phyloP scores from a whole-genome alignment of 2,797 vertebrate species.

The Hirundo rustica region DNA sequence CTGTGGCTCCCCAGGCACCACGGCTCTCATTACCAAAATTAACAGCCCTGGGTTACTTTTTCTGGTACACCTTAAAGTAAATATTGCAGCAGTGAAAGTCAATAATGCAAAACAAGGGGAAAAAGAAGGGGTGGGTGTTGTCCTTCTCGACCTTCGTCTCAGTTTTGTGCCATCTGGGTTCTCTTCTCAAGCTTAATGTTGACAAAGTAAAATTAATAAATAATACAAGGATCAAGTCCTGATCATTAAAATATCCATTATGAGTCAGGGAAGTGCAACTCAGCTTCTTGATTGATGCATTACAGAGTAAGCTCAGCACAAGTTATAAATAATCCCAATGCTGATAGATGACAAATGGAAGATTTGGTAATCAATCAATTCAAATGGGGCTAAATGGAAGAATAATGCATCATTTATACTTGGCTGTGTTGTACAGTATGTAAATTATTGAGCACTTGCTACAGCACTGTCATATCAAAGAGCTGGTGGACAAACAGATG shows the following conservation, averaged over 20 bases:
- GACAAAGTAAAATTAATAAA: conserved; percentile 50
- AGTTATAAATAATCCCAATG: conserved; percentile 72
- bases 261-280: conserved; percentile 66
- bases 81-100: background rate
- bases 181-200: conserved; percentile 32
- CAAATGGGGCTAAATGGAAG: conserved; percentile 69
- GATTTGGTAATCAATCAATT: conserved; percentile 68
- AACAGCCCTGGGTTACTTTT: background rate
- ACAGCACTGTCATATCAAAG: conserved; percentile 8
- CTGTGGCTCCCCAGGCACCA: background rate
- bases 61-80: background rate
- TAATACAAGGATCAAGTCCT: background rate
- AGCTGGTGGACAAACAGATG: conserved; percentile 1
- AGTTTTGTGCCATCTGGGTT: background rate
- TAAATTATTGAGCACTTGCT: conserved; percentile 61
- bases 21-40: background rate
- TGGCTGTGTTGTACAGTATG: conserved; percentile 23
- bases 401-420: conserved; percentile 69
- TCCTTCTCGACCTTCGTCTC: background rate
- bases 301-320: conserved; percentile 69
- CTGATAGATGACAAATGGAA: conserved; percentile 63
- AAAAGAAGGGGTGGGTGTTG: background rate
- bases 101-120: background rate
- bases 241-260: conserved; percentile 68
- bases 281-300: conserved; percentile 67